Conservation (phyloP, 2,113 vertebrate genomes). For the Triplophysa tibetana region DNA sequence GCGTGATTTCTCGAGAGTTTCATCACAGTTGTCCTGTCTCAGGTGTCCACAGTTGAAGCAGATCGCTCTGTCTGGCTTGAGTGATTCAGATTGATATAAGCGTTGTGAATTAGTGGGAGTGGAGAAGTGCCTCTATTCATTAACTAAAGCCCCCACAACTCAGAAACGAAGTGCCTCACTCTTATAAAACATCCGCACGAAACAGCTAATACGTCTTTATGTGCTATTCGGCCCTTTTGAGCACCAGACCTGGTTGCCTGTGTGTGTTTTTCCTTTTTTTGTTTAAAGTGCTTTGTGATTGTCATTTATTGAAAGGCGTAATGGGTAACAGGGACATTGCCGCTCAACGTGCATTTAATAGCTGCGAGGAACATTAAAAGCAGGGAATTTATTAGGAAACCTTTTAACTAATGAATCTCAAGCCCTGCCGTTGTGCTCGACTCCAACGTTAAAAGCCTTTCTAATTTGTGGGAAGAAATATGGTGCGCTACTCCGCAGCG, state of each 20-base stretch:
- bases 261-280: conserved; percentile 32
- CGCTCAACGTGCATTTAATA: conserved; percentile 67
- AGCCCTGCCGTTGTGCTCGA: conserved; percentile 49
- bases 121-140: conserved; percentile 68
- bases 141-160: conserved; percentile 70
- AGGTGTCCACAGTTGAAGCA: conserved; percentile 39
- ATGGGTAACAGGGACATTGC: conserved; percentile 62
- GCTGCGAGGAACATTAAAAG: conserved; percentile 71
- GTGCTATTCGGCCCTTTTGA: conserved; percentile 68
- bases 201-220: conserved; percentile 74
- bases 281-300: conserved; percentile 67
- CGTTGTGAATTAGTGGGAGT: conserved; percentile 67
- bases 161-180: conserved; percentile 70
- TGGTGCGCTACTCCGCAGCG: conserved; percentile 29
- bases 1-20: conserved; percentile 39
- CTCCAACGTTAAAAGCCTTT: conserved; percentile 70
- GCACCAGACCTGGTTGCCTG: conserved; percentile 60
- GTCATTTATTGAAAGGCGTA: conserved; percentile 76
- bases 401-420: conserved; percentile 77
- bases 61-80: conserved; percentile 60
- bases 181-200: conserved; percentile 63
- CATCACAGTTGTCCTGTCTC: conserved; percentile 34
- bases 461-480: conserved; percentile 70
- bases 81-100: conserved; percentile 69
- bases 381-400: conserved; percentile 72